A percentile compares a stretch with the other conserved stretches of the same genome.
Evolutionary conservation across 2,797 vertebrate genomes (phyloP).

Genomic region (Lepus oiostolus): DNA sequence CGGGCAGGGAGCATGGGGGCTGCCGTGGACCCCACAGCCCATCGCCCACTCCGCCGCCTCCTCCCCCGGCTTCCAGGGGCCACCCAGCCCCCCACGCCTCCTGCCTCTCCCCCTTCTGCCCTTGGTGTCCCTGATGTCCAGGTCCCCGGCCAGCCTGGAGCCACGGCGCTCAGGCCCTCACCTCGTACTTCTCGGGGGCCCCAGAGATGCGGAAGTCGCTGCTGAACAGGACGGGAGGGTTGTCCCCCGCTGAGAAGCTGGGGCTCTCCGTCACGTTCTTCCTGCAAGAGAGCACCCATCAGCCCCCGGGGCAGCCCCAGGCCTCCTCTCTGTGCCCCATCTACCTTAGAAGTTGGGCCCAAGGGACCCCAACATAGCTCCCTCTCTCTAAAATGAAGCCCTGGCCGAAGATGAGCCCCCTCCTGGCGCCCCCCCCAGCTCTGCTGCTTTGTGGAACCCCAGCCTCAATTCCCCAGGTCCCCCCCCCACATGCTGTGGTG

Average conservation of each 20-base stretch:
- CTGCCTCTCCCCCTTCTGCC: neutral
- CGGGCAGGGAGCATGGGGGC: neutral
- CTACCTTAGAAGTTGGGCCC: neutral
- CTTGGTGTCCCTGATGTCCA: neutral
- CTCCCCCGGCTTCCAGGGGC: neutral
- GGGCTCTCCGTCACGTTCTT: slow-evolving; percentile 95
- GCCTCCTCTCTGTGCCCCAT: neutral
- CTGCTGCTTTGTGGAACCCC: neutral
- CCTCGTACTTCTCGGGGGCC: slow-evolving; percentile 86
- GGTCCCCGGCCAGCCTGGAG: neutral
- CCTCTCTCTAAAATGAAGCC: neutral
- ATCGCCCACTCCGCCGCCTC: accelerated
- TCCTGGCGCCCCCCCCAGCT: neutral
- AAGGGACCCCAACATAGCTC: neutral
- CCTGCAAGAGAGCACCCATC: slow-evolving; percentile 89
- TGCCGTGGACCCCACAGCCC: neutral
- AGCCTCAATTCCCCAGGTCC: neutral
- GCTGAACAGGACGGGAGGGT: slow-evolving; percentile 94
- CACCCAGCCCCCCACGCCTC: neutral
- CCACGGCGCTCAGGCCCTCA: slow-evolving; percentile 58
- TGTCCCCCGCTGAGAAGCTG: slow-evolving; percentile 94
- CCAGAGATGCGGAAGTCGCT: slow-evolving; percentile 88
- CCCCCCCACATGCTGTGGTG: neutral
- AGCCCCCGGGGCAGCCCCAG: neutral
- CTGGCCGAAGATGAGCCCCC: neutral